Percentiles rank a stretch among this genome's conserved stretches.
Evolutionary conservation across 2,113 vertebrate genomes (phyloP).

Genomic region (Bos indicus): DNA sequence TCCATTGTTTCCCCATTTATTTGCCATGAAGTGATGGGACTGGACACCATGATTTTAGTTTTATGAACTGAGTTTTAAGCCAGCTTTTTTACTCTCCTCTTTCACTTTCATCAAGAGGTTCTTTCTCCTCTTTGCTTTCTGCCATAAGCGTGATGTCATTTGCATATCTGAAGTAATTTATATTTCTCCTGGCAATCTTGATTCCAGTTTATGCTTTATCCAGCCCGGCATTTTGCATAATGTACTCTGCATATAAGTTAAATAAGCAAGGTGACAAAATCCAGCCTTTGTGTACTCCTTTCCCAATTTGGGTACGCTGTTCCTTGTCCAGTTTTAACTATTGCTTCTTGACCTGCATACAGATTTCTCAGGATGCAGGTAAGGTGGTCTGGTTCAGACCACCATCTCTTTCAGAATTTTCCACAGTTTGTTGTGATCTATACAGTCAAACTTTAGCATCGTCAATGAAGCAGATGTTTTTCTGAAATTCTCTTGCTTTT

Average conservation of each 20-base stretch:
- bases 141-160: neutral
- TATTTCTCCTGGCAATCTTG: neutral
- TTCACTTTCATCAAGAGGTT: neutral
- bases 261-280: neutral
- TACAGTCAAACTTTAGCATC: rapidly evolving
- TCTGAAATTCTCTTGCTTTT: neutral
- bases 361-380: neutral
- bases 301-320: neutral
- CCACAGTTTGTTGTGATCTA: neutral
- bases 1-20: neutral
- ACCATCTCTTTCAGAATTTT: neutral
- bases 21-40: neutral
- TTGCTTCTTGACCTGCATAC: neutral
- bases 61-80: neutral
- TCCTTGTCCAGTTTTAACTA: neutral
- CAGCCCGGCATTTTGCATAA: neutral
- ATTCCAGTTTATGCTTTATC: neutral
- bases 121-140: neutral
- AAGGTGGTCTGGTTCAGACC: neutral
- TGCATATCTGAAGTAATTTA: neutral
- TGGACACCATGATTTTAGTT: neutral
- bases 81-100: neutral
- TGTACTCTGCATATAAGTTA: neutral
- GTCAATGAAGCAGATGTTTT: rapidly evolving
- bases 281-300: neutral